Evolutionary conservation across 2,888 invertebrate species (phyloP).

Genomic region (Ganaspis brasiliensis): DNA sequence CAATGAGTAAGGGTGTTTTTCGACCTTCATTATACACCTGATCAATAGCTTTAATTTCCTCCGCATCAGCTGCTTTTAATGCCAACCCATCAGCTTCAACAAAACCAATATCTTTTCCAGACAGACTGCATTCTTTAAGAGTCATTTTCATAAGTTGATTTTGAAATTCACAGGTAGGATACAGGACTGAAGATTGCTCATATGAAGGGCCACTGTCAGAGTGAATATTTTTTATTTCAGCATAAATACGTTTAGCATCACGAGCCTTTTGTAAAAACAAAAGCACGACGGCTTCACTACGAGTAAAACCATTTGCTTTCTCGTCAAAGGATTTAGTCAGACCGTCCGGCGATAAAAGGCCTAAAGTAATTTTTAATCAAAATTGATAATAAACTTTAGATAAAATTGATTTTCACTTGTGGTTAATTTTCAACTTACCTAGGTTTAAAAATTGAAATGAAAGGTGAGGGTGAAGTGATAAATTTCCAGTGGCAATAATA

Average conservation of each 20-base stretch:
- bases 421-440: slow-evolving; percentile 51
- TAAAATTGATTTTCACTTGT: not conserved
- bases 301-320: slow-evolving; percentile 53
- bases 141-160: slow-evolving; percentile 51
- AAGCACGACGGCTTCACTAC: slow-evolving; percentile 54
- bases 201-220: slow-evolving; percentile 81
- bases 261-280: slow-evolving; percentile 56
- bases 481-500: slow-evolving; percentile 52
- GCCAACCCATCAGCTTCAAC: slow-evolving; percentile 82
- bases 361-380: slow-evolving; percentile 77
- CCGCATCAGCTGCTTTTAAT: slow-evolving; percentile 80
- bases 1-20: slow-evolving; percentile 58
- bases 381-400: slow-evolving; percentile 74
- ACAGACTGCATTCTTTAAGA: slow-evolving; percentile 52
- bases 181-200: slow-evolving; percentile 20
- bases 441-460: slow-evolving; percentile 55
- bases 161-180: slow-evolving; percentile 53
- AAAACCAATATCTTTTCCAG: slow-evolving; percentile 57
- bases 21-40: slow-evolving; percentile 55
- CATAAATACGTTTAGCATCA: slow-evolving; percentile 60
- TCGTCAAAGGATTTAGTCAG: slow-evolving; percentile 56
- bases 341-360: slow-evolving; percentile 58
- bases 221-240: slow-evolving; percentile 78
- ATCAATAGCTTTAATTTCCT: slow-evolving; percentile 61
- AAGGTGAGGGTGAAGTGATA: slow-evolving; percentile 57